Base-by-base conservation (phyloP, 2,888 invertebrate species). In the Acleris literana region DNA sequence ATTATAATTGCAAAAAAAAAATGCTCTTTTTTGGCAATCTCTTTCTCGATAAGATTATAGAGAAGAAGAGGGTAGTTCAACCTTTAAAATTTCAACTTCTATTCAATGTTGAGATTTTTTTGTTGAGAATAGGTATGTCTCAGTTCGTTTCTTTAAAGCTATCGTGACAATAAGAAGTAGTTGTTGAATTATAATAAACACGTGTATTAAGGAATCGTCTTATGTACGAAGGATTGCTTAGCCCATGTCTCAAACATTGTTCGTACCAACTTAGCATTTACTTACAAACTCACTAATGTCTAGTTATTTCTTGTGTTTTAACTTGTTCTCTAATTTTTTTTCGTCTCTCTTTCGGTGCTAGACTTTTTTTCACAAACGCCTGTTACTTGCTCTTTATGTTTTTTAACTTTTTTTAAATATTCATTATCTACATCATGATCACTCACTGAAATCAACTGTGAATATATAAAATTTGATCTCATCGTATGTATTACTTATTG, bases 391-490 rank as follows among this genome's bases (percentile, higher is more conserved):
- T 56, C 9, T 69, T 63, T 62, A 49, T 61, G 25, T 25, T 25
- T 25, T 79, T 77, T 79, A 39, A 39, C 13, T 70, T 78, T 75
- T 74, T 74, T 70, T 64, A 69, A 76, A 76, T 74, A 71, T 77
- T 78, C 76, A 71, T 76, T 76, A 25, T 25, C 25, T 77, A 77
- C 67, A 68, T 70, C 70, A 72, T 72, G 80, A 79, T 79, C 79
- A 81, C 78, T 80, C 76, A 79, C 81, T 81, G 76, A 78, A 74
- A 71, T 80, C 78, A 79, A 79, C 82, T 85, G 84, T 86, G 84
- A 82, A 75, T 71, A 82, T 85, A 85, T 85, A 81, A 53, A 81
- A 78, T 84, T 85, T 90, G 90, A 90, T 91, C 90, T 91, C 90
- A 91, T 85, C 83, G 79, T 82, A 83, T 86, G 84, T 89, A 87